Percentiles rank a stretch among this genome's conserved stretches.
Conservation (phyloP, 2,113 vertebrate genomes). For the Anarrhichthys ocellatus region DNA sequence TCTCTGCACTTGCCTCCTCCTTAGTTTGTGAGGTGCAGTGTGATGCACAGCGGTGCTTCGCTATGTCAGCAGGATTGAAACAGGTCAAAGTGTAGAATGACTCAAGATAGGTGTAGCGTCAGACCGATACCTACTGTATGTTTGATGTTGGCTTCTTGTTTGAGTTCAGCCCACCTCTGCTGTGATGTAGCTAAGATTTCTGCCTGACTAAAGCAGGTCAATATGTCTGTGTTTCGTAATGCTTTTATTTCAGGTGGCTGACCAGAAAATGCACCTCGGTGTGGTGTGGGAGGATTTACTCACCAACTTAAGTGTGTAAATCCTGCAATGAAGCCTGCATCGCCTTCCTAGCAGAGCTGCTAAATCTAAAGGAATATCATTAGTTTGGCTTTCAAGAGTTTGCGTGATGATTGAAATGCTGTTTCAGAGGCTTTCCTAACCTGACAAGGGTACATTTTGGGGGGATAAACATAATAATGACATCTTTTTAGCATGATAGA, state of each 20-base stretch:
- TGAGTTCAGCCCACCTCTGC: conserved; percentile 32
- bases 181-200: conserved; percentile 20
- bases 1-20: conserved; percentile 38
- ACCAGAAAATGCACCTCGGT: conserved; percentile 34
- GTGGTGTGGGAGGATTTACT: conserved; percentile 49
- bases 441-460: neutral
- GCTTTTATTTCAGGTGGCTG: conserved; percentile 39
- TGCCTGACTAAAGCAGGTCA: conserved; percentile 35
- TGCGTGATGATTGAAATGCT: conserved; percentile 1
- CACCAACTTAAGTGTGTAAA: conserved; percentile 26
- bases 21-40: conserved; percentile 43
- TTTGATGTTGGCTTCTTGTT: conserved; percentile 27
- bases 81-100: conserved; percentile 62
- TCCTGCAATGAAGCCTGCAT: conserved; percentile 20
- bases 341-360: conserved; percentile 1
- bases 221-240: conserved; percentile 15
- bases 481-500: conserved; percentile 12
- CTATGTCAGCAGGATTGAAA: conserved; percentile 62
- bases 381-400: conserved; percentile 4
- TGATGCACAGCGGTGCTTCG: conserved; percentile 44
- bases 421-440: neutral
- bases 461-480: neutral
- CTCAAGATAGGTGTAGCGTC: conserved; percentile 40
- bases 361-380: conserved; percentile 28
- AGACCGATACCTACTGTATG: conserved; percentile 17